Evolutionary conservation across 2,113 vertebrate genomes (phyloP).

Genomic region (Eretmochelys imbricata): DNA sequence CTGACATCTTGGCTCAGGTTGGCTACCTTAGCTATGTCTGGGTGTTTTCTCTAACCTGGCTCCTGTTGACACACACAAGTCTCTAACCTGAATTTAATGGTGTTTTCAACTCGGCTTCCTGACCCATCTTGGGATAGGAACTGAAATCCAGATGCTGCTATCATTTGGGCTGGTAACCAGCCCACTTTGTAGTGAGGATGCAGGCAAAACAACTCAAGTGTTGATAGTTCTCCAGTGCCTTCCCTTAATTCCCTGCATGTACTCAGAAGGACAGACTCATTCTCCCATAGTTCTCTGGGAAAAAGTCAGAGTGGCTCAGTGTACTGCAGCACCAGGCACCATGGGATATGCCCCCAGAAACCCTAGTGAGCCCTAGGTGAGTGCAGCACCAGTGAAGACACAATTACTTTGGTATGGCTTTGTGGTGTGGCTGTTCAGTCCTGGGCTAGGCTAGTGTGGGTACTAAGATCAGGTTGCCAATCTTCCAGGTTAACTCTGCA

Average conservation of each 20-base stretch:
- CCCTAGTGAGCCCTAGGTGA: not conserved
- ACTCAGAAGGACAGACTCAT: rapidly evolving
- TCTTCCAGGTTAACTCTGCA: not conserved
- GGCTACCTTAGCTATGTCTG: not conserved
- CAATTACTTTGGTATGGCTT: not conserved
- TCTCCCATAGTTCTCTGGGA: not conserved
- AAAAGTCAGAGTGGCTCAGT: not conserved
- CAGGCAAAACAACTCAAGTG: not conserved
- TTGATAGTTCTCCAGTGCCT: not conserved
- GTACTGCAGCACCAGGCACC: not conserved
- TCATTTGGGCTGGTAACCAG: not conserved
- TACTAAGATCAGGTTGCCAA: not conserved
- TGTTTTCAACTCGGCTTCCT: not conserved
- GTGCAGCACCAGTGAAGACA: not conserved
- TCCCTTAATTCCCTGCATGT: not conserved
- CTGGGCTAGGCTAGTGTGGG: not conserved
- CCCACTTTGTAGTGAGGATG: not conserved
- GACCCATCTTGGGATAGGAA: rapidly evolving
- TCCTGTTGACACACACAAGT: not conserved
- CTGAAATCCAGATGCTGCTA: not conserved
- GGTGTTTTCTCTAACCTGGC: not conserved
- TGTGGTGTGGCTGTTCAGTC: not conserved
- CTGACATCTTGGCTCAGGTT: not conserved
- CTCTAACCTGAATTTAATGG: not conserved
- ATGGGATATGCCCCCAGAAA: not conserved